phyloP scores from a whole-genome alignment of 2,113 vertebrate species.

The Hippocampus mohnikei region DNA sequence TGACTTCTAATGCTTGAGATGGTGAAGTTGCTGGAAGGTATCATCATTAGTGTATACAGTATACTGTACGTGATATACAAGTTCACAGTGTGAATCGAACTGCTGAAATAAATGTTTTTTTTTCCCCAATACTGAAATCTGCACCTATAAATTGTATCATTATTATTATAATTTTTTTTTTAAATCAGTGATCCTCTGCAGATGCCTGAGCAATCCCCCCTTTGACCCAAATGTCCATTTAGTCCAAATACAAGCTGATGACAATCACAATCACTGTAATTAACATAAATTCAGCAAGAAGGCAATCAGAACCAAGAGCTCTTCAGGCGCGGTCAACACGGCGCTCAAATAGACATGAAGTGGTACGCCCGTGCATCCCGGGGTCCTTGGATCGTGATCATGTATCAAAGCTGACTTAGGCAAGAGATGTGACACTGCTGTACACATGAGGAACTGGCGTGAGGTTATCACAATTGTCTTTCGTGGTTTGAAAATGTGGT shows the following conservation, averaged over 20 bases:
- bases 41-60: background rate
- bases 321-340: constrained; percentile 41
- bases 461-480: no score
- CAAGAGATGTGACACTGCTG: constrained; percentile 7
- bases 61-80: background rate
- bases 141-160: background rate
- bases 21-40: no score
- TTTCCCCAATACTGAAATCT: background rate
- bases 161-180: background rate
- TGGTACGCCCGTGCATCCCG: constrained; percentile 31
- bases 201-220: constrained; percentile 21
- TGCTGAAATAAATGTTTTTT: background rate
- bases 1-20: no score
- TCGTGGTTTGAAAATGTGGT: background rate
- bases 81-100: background rate
- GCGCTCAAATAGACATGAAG: constrained; percentile 31
- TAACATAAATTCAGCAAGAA: constrained; percentile 41
- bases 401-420: constrained; percentile 17
- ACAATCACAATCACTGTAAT: constrained; percentile 55
- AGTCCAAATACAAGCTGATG: constrained; percentile 27
- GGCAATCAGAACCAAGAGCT: constrained; percentile 59
- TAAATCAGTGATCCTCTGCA: constrained; percentile 17
- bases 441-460: no score
- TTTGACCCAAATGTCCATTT: constrained; percentile 16
- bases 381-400: constrained; percentile 61